Evolutionary conservation across 2,113 vertebrate genomes (phyloP).

Genomic region (Ailuropoda melanoleuca): DNA sequence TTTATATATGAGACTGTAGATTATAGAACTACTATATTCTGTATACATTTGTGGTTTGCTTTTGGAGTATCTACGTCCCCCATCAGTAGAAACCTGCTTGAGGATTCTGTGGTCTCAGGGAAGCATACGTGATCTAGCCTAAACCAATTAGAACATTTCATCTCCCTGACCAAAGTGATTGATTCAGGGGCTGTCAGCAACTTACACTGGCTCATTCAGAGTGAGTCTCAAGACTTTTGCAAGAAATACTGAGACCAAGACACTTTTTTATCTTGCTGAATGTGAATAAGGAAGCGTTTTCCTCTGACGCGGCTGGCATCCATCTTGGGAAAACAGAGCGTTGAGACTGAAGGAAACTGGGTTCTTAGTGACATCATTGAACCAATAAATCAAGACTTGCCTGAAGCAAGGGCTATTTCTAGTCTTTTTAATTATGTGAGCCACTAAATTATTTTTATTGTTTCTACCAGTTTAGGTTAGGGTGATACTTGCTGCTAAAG

Average conservation of each 20-base stretch:
- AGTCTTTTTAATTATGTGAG: slow-evolving; percentile 65
- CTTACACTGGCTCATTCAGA: neutral
- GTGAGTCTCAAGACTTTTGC: slow-evolving; percentile 9
- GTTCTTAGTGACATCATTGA: slow-evolving; percentile 50
- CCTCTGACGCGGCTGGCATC: neutral
- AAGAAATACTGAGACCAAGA: slow-evolving; percentile 44
- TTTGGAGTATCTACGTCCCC: neutral
- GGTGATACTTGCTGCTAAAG: slow-evolving; percentile 34
- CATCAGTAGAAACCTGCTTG: neutral
- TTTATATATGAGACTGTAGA: neutral
- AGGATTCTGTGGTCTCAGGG: neutral
- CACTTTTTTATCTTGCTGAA: neutral
- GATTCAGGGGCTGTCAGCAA: neutral
- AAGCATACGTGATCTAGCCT: neutral
- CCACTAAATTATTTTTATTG: slow-evolving; percentile 54
- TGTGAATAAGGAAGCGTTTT: slow-evolving; percentile 29
- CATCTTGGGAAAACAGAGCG: slow-evolving; percentile 33
- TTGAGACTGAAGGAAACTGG: slow-evolving; percentile 7
- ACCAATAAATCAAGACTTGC: slow-evolving; percentile 61
- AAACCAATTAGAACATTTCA: neutral
- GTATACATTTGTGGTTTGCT: neutral
- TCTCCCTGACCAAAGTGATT: neutral
- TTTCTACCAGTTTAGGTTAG: slow-evolving; percentile 52
- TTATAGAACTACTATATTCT: neutral
- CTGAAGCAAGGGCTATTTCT: slow-evolving; percentile 46